A percentile compares a stretch with the other conserved stretches of the same genome.
Evolutionary conservation across 1,140 invertebrate species (phyloP).

Genomic region (Dreissena rostriformis): DNA sequence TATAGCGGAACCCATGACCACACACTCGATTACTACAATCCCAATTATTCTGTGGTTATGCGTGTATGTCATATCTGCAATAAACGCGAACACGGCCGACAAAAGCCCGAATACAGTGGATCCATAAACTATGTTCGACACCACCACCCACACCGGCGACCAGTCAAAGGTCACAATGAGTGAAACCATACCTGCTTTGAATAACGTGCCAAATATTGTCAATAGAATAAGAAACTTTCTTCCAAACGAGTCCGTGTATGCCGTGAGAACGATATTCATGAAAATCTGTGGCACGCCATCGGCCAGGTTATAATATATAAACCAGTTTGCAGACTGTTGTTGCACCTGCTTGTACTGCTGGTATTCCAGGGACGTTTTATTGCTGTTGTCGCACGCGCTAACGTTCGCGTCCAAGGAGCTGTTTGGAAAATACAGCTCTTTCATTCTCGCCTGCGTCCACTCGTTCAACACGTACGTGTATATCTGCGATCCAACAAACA

Average conservation of each 20-base stretch:
- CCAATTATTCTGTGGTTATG: constrained; percentile 24
- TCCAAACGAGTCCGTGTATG: constrained; percentile 37
- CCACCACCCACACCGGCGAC: constrained; percentile 15
- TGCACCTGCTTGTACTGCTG: constrained; percentile 24
- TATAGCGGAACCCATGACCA: neutral
- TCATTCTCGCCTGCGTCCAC: constrained; percentile 32
- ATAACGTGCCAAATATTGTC: neutral
- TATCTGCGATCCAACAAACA: neutral
- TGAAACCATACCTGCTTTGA: constrained; percentile 18
- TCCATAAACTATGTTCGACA: constrained; percentile 21
- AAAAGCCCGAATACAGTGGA: constrained; percentile 1
- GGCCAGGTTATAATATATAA: constrained; percentile 7
- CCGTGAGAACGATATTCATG: constrained; percentile 7
- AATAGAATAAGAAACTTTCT: constrained; percentile 34
- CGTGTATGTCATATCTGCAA: constrained; percentile 34
- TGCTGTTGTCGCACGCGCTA: neutral
- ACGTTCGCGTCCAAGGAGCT: neutral
- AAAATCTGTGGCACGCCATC: constrained; percentile 22
- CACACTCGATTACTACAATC: constrained; percentile 13
- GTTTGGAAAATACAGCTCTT: constrained; percentile 22
- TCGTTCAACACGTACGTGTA: constrained; percentile 30
- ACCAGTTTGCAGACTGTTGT: constrained; percentile 26
- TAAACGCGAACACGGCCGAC: constrained; percentile 15
- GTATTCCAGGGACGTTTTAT: constrained; percentile 14
- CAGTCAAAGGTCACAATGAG: constrained; percentile 16